These are phyloP conservation scores for Caenorhabditis sp. DNA, from an alignment of 2,888 invertebrate genomes.

Conservation along the genomic window DNA sequence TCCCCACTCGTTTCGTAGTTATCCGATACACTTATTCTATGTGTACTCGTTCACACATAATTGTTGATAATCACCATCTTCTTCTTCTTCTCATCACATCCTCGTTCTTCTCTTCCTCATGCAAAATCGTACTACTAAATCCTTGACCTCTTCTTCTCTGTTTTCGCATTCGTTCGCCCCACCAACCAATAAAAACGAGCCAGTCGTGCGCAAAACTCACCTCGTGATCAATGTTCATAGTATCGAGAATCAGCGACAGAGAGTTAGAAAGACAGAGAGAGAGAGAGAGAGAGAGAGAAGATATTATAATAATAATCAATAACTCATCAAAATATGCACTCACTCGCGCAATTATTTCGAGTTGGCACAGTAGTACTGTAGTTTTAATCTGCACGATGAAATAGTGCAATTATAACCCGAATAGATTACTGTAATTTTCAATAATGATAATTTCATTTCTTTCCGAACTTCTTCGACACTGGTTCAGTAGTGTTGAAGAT, in stretches of 20 bases:
- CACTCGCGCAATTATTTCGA: too few species aligned
- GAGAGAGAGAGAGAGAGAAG: not conserved
- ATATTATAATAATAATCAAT: too few species aligned
- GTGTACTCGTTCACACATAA: conserved; percentile 9
- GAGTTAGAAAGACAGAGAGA: not conserved
- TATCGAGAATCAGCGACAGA: not conserved
- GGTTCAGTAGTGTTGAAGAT: too few species aligned
- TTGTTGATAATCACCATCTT: conserved; percentile 15
- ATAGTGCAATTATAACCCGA: too few species aligned
- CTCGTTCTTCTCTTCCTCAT: not conserved
- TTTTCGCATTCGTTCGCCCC: not conserved
- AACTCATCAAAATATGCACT: too few species aligned
- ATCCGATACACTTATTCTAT: conserved; percentile 7
- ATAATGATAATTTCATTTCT: too few species aligned
- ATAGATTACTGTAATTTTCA: too few species aligned
- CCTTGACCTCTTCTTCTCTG: not conserved
- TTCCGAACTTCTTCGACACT: too few species aligned
- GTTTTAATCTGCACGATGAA: too few species aligned
- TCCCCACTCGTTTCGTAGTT: too few species aligned
- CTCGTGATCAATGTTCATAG: not conserved
- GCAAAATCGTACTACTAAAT: not conserved
- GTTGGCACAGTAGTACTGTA: too few species aligned
- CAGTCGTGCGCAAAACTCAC: not conserved
- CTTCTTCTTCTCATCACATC: conserved; percentile 11
- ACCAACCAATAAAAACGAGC: not conserved